phyloP scores from a whole-genome alignment of 2,888 invertebrate species.

The Colletes collaris region DNA sequence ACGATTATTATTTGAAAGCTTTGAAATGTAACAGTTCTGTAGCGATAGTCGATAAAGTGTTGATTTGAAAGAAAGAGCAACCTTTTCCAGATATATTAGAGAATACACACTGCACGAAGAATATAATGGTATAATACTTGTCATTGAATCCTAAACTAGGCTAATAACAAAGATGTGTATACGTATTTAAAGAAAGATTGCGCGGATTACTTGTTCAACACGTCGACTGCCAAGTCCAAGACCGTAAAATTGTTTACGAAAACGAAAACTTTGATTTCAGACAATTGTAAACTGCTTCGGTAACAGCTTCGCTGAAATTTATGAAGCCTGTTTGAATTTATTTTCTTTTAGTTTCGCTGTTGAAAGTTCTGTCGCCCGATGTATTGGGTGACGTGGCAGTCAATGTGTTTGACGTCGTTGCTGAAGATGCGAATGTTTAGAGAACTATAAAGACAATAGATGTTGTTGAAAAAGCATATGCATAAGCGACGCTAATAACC shows the following conservation, averaged over 20 bases:
- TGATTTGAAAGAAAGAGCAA: background rate
- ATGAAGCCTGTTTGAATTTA: too few species aligned
- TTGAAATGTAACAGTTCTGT: background rate
- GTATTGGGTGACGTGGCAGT: too few species aligned
- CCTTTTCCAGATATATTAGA: background rate
- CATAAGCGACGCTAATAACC: slow-evolving; percentile 12
- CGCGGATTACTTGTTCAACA: slow-evolving; percentile 24
- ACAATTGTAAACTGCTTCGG: too few species aligned
- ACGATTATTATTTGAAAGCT: background rate
- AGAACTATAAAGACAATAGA: slow-evolving; percentile 39
- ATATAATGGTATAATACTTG: slow-evolving; percentile 38
- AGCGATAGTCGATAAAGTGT: background rate
- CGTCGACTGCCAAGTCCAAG: too few species aligned
- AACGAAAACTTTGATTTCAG: too few species aligned
- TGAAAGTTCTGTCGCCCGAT: too few species aligned
- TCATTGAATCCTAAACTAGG: slow-evolving; percentile 31
- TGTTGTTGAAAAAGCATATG: slow-evolving; percentile 34
- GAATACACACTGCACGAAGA: slow-evolving; percentile 12
- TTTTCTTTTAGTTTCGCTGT: too few species aligned
- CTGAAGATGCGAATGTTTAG: slow-evolving; percentile 20
- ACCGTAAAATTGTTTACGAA: too few species aligned
- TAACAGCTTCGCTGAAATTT: too few species aligned
- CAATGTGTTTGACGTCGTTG: slow-evolving; percentile 17
- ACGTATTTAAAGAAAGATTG: slow-evolving; percentile 23
- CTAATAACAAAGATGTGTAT: slow-evolving; percentile 19